A percentile compares a stretch with the other conserved stretches of the same genome.
Conservation (phyloP, 2,113 vertebrate species). For the Cacatua alba region DNA sequence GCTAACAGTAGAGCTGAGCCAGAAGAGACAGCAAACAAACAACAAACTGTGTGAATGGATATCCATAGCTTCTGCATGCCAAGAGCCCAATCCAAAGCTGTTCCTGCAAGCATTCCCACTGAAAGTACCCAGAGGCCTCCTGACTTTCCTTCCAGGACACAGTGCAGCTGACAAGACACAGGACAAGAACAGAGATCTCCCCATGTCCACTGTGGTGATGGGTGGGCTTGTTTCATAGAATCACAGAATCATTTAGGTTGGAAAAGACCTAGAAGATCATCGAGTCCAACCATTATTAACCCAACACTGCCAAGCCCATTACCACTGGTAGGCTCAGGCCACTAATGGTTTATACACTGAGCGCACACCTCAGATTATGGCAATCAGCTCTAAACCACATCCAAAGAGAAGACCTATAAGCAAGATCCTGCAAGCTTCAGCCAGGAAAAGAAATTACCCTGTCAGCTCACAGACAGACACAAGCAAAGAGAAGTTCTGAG, state of each 20-base stretch:
- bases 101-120: background rate
- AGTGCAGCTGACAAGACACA: accelerated
- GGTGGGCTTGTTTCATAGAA: background rate
- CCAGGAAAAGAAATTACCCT: background rate
- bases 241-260: background rate
- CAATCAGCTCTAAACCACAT: background rate
- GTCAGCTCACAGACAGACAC: background rate
- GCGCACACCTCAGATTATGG: background rate
- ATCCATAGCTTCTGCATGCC: accelerated
- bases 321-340: background rate
- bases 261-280: background rate
- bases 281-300: background rate
- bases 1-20: background rate
- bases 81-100: background rate
- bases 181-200: background rate
- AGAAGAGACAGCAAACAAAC: background rate
- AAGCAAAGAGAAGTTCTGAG: background rate
- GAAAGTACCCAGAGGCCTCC: background rate
- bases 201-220: accelerated
- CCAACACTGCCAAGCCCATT: background rate
- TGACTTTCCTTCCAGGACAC: background rate
- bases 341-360: background rate
- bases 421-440: background rate
- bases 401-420: background rate
- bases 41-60: background rate